Evolutionary conservation across 2,888 invertebrate species (phyloP).

Genomic region (Marronus borbonicus): DNA sequence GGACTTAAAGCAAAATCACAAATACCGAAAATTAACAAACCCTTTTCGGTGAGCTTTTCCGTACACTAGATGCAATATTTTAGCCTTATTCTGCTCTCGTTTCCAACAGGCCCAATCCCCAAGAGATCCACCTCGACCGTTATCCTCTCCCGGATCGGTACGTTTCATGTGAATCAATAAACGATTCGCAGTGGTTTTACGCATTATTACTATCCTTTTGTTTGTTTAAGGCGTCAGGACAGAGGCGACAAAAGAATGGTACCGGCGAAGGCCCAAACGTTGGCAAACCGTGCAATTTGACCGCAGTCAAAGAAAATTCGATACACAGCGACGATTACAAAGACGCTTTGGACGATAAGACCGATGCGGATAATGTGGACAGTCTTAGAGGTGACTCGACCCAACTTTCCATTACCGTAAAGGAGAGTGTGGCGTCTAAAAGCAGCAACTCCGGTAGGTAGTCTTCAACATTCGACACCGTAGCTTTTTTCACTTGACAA

Average conservation of each 20-base stretch:
- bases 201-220: neutral
- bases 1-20: constrained; percentile 46
- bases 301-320: constrained; percentile 49
- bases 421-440: constrained; percentile 48
- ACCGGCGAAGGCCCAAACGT: constrained; percentile 34
- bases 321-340: constrained; percentile 47
- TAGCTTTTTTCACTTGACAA: neutral
- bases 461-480: no score
- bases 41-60: constrained; percentile 39
- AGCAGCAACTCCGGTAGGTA: constrained; percentile 47
- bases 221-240: constrained; percentile 17
- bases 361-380: constrained; percentile 36
- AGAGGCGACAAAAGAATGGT: constrained; percentile 31
- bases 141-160: constrained; percentile 19
- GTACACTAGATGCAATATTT: no score
- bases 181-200: neutral
- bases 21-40: constrained; percentile 50
- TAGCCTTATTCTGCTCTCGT: neutral
- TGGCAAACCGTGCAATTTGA: constrained; percentile 48
- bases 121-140: constrained; percentile 16
- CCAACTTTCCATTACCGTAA: constrained; percentile 32
- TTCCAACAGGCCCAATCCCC: constrained; percentile 31
- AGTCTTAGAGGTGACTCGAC: constrained; percentile 42
- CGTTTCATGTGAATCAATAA: neutral
- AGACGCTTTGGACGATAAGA: constrained; percentile 48